phyloP scores from a whole-genome alignment of 2,113 vertebrate genomes.

The Alligator mississippiensis region DNA sequence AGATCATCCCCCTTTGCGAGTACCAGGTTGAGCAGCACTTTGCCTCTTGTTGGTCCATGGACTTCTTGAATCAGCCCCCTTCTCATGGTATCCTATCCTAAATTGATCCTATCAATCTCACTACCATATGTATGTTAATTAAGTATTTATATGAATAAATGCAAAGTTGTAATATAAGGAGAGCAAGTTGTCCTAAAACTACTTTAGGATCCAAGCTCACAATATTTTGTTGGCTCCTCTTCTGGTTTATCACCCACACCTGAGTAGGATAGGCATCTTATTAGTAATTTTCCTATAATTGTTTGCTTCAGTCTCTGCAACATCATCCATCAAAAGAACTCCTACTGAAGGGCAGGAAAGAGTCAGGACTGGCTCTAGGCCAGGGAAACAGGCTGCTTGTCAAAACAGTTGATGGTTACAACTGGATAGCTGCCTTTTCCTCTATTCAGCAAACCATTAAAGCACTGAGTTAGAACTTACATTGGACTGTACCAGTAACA shows the following conservation, averaged over 20 bases:
- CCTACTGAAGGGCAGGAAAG: background rate
- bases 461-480: background rate
- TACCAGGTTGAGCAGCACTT: too few species aligned
- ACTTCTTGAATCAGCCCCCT: too few species aligned
- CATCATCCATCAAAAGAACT: background rate
- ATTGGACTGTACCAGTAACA: rapidly evolving
- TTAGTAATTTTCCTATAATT: background rate
- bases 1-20: too few species aligned
- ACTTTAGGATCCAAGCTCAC: background rate
- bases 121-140: background rate
- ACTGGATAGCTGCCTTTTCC: rapidly evolving
- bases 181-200: background rate
- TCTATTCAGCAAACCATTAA: background rate
- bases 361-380: background rate
- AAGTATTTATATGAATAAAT: background rate
- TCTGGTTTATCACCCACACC: background rate
- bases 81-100: background rate
- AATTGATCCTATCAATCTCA: background rate
- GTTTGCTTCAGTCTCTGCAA: background rate
- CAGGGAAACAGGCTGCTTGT: background rate
- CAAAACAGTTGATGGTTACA: background rate
- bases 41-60: too few species aligned
- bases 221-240: background rate
- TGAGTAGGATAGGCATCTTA: background rate
- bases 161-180: rapidly evolving